Evolutionary conservation across 2,888 invertebrate genomes (phyloP).

Genomic region (Uloborus plumipes): DNA sequence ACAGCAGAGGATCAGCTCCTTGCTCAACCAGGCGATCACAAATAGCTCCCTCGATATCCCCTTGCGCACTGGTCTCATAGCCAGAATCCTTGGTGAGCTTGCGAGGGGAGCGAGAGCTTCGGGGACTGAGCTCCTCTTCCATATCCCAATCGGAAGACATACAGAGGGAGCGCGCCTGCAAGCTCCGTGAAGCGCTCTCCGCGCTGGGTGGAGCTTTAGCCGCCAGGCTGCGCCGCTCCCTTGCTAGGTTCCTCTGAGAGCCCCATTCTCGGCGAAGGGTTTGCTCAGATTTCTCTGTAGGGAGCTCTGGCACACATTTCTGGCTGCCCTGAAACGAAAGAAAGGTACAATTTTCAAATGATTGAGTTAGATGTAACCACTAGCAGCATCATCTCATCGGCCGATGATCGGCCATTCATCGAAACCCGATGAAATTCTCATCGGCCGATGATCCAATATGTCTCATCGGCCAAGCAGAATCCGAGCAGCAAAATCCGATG

Average conservation of each 20-base stretch:
- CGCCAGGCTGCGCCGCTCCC: conserved; percentile 51
- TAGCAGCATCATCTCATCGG: no score
- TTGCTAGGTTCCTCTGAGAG: conserved; percentile 55
- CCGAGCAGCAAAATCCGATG: no score
- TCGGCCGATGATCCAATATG: no score
- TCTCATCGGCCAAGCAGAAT: no score
- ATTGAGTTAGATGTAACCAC: no score
- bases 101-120: conserved; percentile 43
- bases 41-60: conserved; percentile 58
- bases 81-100: conserved; percentile 64
- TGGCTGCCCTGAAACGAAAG: conserved; percentile 24
- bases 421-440: no score
- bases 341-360: neutral
- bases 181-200: conserved; percentile 28
- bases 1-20: neutral
- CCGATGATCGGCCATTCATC: no score
- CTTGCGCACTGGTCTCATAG: conserved; percentile 60
- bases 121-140: conserved; percentile 4
- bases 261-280: conserved; percentile 56
- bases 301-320: neutral
- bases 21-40: conserved; percentile 48
- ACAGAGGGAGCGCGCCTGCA: conserved; percentile 52
- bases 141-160: conserved; percentile 40
- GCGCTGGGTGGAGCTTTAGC: conserved; percentile 16
- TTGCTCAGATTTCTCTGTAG: conserved; percentile 9